Base-by-base conservation (phyloP, 2,113 vertebrate genomes). In the Mungos mungo region DNA sequence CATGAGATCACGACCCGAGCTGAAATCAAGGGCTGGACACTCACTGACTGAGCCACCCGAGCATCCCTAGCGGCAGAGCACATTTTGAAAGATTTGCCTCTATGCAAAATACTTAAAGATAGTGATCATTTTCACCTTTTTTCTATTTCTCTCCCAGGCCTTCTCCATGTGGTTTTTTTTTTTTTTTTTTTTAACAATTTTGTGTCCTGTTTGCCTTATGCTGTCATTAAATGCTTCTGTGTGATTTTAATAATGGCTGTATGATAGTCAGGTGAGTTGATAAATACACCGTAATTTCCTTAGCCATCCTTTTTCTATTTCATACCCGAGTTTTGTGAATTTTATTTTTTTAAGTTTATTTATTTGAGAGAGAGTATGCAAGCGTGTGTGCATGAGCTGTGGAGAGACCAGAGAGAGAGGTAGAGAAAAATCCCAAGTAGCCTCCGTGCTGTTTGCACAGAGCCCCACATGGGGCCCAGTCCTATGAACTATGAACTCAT, bases 261-360 rank as follows among this genome's bases (percentile, higher is more conserved):
- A 6, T 88, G 27, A 50, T 96, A 72, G 29, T 85, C 45, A 80
- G 7, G 74, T 65, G 7, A 85, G 33, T 93, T 84, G 41, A 33
- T 74, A 54, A 35, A 19, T 69, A 29, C 77, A 18, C 31, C 18
- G 33, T 81, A 84, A 57, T 93, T 95, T 89, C 85, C 33, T 77
- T 92, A 89, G 54, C n/a, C 33, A 45, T 83, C 27, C 38, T 7
- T 94, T 77, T 92, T 87, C 33, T 68, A 80, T 92, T 81, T 80
- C 27, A 19, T 90, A 63, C 90, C 85, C 80, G 83, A 68, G 76
- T 89, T 95, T 95, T 88, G 71, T 88, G 90, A 93, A 50, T 90
- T 90, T 84, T 72, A 84, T 60, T 60, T 60, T 60, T 60, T 60
- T 60, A 60, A 60, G 57, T 23, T 60, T 60, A 8, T 57, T 21